Base-by-base conservation (phyloP, 2,888 invertebrate genomes). In the Onthophagus sagittarius region DNA sequence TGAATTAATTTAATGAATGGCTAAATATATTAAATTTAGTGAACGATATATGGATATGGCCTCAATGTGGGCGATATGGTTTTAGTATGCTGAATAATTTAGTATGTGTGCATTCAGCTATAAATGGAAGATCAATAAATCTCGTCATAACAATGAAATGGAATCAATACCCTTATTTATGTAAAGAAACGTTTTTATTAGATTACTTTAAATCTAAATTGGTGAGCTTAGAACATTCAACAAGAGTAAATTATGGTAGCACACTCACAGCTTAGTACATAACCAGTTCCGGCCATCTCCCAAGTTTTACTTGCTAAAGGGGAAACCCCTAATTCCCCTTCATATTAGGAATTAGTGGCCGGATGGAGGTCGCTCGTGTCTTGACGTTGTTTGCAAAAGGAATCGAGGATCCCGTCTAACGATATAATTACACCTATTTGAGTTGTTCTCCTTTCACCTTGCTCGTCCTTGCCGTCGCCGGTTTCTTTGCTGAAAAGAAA, bases 211-310 rank as follows among this genome's bases (percentile, higher is more conserved):
- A 23, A 53, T 53, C 39, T 53, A 4, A 11, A 53, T 53, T 11
- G 11, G 4, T 11, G 6, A 53, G 39, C 39, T 53, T 11, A 53
- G 4, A 53, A 53, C 39, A 11, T 53, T 53, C 9, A 53, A 53
- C 9, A 9, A 53, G 11, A 53, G 39, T 53, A 53, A 53, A 53
- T 53, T 11, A 53, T 53, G 39, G 39, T 53, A 9, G 7, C 39
- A 53, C 6, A 7, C 39, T 53, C 39, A 53, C 39, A 53, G 39
- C 39, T 53, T 53, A 53, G 39, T 53, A 53, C 39, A 7, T 23
- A 23, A 23, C 39, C 39, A 53, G 77, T 75, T 78, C 77, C 76
- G 78, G 79, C 79, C 74, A 77, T 77, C 74, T 74, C 75, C 79
- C 79, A 79, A 78, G 77, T 79, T 78, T 75, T 76, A 76, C 39